Conservation (phyloP, 2,797 vertebrate genomes). For the Perodicticus potto region DNA sequence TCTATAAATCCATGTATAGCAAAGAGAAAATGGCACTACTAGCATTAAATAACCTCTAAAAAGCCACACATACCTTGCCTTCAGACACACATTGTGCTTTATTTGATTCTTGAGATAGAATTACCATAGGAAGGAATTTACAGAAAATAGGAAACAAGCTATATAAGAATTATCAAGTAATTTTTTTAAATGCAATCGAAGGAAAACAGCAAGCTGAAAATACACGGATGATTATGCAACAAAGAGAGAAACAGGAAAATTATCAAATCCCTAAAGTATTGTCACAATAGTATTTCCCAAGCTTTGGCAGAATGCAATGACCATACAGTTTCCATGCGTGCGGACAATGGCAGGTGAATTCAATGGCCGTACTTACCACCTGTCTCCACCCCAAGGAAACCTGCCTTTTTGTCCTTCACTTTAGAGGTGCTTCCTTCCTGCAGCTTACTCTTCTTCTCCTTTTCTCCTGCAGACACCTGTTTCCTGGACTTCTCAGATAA, state of each 20-base stretch:
- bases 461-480: constrained; percentile 37
- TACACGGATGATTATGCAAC: constrained; percentile 30
- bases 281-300: not conserved
- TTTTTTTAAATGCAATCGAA: constrained; percentile 69
- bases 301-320: constrained; percentile 60
- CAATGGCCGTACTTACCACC: constrained; percentile 86
- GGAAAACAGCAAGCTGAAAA: constrained; percentile 48
- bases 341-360: constrained; percentile 23
- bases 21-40: constrained; percentile 8
- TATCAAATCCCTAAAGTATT: constrained; percentile 23
- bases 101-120: constrained; percentile 78
- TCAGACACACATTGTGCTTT: constrained; percentile 68
- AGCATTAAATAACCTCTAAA: constrained; percentile 48
- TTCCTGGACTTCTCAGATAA: not conserved
- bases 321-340: constrained; percentile 29
- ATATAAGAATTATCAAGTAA: constrained; percentile 53
- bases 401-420: constrained; percentile 12
- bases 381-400: constrained; percentile 33
- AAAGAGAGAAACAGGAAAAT: constrained; percentile 39
- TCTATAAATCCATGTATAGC: not conserved
- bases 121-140: constrained; percentile 70
- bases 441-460: constrained; percentile 58
- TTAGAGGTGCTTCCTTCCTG: constrained; percentile 5
- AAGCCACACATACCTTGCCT: constrained; percentile 68
- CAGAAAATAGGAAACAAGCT: constrained; percentile 73